phyloP scores from a whole-genome alignment of 2,113 vertebrate species.

The Sprattus sprattus region DNA sequence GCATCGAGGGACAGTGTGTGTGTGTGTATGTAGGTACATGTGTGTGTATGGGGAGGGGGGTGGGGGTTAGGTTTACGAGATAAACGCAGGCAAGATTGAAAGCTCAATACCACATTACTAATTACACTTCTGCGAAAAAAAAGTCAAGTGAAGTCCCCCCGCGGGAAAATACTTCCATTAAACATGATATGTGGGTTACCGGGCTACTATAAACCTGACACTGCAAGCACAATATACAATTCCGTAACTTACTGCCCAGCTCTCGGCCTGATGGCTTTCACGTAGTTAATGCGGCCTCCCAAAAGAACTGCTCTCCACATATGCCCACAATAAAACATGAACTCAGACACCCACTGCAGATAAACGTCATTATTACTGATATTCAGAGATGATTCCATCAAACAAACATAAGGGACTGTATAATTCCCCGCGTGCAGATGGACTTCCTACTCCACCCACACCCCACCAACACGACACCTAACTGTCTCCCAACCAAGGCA shows the following conservation, averaged over 20 bases:
- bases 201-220: constrained; percentile 54
- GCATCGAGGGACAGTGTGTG: background rate
- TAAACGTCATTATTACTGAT: constrained; percentile 39
- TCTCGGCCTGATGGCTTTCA: constrained; percentile 44
- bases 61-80: constrained; percentile 43
- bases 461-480: background rate
- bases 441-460: background rate
- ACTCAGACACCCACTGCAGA: constrained; percentile 23
- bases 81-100: constrained; percentile 42
- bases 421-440: background rate
- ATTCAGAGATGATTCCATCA: constrained; percentile 16
- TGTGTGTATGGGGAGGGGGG: background rate
- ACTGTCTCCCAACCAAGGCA: background rate
- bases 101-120: constrained; percentile 52
- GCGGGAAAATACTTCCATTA: constrained; percentile 57
- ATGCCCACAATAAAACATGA: constrained; percentile 30
- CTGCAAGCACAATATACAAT: constrained; percentile 45
- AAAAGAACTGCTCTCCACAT: constrained; percentile 35
- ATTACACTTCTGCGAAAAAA: constrained; percentile 55
- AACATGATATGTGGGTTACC: constrained; percentile 59
- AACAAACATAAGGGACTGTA: constrained; percentile 19
- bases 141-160: constrained; percentile 43
- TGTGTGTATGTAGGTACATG: background rate
- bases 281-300: constrained; percentile 53
- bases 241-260: constrained; percentile 35